A percentile compares a stretch with the other conserved stretches of the same genome.
These are phyloP conservation scores for Myotis myotis DNA, from an alignment of 2,797 vertebrate species.

Conservation along the genomic window DNA sequence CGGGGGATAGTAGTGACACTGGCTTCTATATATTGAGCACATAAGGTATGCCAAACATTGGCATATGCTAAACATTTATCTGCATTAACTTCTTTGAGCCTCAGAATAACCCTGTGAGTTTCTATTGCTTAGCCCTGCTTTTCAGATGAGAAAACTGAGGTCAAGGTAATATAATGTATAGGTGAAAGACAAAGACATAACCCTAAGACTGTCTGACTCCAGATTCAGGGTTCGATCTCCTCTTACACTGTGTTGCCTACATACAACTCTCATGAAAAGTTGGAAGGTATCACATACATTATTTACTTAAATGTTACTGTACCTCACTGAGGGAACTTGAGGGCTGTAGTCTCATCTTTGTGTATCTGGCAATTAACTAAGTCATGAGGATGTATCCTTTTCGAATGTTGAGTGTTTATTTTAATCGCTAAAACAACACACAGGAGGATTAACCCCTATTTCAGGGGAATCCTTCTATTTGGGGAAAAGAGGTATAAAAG, in stretches of 20 bases:
- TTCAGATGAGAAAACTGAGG: neutral
- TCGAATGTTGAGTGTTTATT: neutral
- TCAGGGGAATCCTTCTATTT: neutral
- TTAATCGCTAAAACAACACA: neutral
- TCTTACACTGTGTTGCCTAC: neutral
- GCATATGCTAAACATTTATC: neutral
- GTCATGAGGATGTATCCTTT: neutral
- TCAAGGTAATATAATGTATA: neutral
- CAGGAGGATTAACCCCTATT: neutral
- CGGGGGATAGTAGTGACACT: neutral
- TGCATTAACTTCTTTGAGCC: neutral
- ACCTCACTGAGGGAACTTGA: neutral
- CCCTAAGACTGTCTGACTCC: neutral
- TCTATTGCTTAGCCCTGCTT: neutral
- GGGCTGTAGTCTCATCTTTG: neutral
- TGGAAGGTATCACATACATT: neutral
- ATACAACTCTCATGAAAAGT: neutral
- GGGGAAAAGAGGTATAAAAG: neutral
- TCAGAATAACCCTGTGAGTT: neutral
- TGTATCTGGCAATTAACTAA: neutral
- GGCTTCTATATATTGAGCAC: neutral
- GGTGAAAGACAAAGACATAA: neutral
- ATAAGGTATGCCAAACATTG: neutral
- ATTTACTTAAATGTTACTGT: neutral
- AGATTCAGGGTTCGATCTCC: neutral